These are phyloP conservation scores for Meiosimyza platycephala DNA, from an alignment of 2,888 invertebrate genomes.

Conservation along the genomic window DNA sequence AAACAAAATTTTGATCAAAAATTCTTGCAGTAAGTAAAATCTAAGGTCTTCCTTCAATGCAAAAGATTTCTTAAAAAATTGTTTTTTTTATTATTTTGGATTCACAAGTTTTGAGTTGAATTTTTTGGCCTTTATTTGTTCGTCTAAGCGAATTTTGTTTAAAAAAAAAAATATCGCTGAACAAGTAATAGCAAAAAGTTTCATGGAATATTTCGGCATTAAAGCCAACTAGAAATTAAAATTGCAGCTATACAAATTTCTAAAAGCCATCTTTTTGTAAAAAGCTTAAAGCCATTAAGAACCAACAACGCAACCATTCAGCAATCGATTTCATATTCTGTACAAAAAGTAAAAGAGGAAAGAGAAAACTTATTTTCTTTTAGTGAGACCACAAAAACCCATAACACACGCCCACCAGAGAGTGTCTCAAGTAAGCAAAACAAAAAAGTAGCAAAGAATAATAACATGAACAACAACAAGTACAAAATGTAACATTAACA, in stretches of 20 bases:
- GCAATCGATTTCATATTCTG: background rate
- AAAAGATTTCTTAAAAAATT: too few species aligned
- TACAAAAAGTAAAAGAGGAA: background rate
- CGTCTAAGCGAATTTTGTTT: too few species aligned
- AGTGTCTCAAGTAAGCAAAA: slow-evolving; percentile 25
- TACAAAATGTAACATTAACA: background rate
- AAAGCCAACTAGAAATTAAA: too few species aligned
- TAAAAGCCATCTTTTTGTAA: background rate
- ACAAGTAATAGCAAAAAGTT: too few species aligned
- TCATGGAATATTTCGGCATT: too few species aligned
- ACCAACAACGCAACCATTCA: background rate
- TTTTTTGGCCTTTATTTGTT: too few species aligned
- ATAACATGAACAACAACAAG: background rate
- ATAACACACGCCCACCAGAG: slow-evolving; percentile 22
- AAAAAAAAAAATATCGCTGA: too few species aligned
- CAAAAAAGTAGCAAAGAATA: background rate
- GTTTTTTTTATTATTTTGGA: too few species aligned
- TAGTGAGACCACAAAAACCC: slow-evolving; percentile 18
- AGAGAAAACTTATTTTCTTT: background rate
- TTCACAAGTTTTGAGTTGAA: too few species aligned
- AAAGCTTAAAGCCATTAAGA: background rate
- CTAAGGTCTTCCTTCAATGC: too few species aligned
- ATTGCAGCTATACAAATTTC: background rate
- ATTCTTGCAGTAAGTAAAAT: too few species aligned
- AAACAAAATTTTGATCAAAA: too few species aligned